phyloP scores from a whole-genome alignment of 1,140 invertebrate genomes.

The Trichomalopsis sarcophagae region DNA sequence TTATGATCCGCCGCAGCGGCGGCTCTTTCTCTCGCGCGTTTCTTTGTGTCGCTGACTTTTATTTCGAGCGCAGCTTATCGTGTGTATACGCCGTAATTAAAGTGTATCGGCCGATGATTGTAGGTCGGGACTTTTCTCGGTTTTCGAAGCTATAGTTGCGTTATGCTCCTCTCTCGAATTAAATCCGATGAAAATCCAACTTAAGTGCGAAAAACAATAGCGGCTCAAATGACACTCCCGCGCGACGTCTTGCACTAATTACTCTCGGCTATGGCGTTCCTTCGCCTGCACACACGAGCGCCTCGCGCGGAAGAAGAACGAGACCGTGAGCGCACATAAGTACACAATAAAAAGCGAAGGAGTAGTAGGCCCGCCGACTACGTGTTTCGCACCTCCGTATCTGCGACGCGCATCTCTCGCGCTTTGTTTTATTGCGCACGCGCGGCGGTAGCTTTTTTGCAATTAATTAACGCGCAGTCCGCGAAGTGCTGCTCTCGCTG shows the following conservation, averaged over 20 bases:
- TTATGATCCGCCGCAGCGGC: constrained; percentile 55
- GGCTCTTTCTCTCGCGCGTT: constrained; percentile 32
- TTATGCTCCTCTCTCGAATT: too few species aligned
- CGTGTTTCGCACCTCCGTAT: constrained; percentile 66
- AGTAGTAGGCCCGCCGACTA: neutral
- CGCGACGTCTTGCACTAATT: neutral
- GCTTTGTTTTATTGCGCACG: constrained; percentile 29
- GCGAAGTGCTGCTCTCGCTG: constrained; percentile 3
- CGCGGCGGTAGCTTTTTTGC: constrained; percentile 22
- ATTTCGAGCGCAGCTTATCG: neutral
- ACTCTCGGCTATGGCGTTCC: neutral
- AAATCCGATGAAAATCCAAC: neutral
- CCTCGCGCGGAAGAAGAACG: too few species aligned
- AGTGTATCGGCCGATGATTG: neutral
- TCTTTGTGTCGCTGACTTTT: neutral
- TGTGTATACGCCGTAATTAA: neutral
- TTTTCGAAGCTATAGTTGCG: neutral
- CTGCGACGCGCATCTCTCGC: constrained; percentile 36
- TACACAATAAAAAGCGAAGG: neutral
- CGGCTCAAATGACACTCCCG: neutral
- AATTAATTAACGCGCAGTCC: constrained; percentile 41
- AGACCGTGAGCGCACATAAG: neutral
- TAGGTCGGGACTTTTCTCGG: neutral
- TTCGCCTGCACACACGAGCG: neutral
- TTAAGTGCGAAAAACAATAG: neutral